Evolutionary conservation across 2,888 invertebrate species (phyloP).

Genomic region (Eumacrocentrus americanus): DNA sequence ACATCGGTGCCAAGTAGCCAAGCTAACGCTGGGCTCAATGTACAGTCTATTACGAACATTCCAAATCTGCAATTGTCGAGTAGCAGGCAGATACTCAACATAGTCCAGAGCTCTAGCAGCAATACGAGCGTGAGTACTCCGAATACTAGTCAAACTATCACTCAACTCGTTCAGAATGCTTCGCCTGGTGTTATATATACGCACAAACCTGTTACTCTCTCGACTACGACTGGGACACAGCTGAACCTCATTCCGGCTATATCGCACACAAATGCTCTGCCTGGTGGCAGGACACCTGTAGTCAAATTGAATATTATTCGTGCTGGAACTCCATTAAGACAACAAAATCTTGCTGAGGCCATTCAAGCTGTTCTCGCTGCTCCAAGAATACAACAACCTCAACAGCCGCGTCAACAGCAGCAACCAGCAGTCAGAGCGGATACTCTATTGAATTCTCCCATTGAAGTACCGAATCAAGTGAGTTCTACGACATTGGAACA

Average conservation of each 20-base stretch:
- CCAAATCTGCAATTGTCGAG: slow-evolving; percentile 50
- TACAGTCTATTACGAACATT: slow-evolving; percentile 53
- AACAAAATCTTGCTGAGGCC: slow-evolving; percentile 48
- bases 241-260: slow-evolving; percentile 56
- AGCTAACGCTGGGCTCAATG: slow-evolving; percentile 44
- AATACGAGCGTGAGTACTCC: slow-evolving; percentile 40
- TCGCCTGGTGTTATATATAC: slow-evolving; percentile 74
- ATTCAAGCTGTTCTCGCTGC: slow-evolving; percentile 54
- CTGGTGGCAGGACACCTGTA: slow-evolving; percentile 55
- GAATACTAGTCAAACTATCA: slow-evolving; percentile 49
- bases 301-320: slow-evolving; percentile 59
- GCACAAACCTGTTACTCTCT: slow-evolving; percentile 70
- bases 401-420: slow-evolving; percentile 67
- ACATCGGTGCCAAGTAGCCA: slow-evolving; percentile 52
- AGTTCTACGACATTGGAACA: slow-evolving; percentile 80
- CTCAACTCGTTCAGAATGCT: slow-evolving; percentile 54
- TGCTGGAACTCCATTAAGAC: slow-evolving; percentile 43
- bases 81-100: slow-evolving; percentile 53
- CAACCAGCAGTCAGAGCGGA: slow-evolving; percentile 48
- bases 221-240: slow-evolving; percentile 56
- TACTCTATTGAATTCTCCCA: slow-evolving; percentile 48
- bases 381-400: slow-evolving; percentile 54
- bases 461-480: slow-evolving; percentile 61
- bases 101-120: slow-evolving; percentile 51
- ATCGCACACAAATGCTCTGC: slow-evolving; percentile 50